Evolutionary conservation across 2,888 invertebrate species (phyloP), one percentile per base, ranked within the genome.

Genomic region (Sipha maydis): DNA sequence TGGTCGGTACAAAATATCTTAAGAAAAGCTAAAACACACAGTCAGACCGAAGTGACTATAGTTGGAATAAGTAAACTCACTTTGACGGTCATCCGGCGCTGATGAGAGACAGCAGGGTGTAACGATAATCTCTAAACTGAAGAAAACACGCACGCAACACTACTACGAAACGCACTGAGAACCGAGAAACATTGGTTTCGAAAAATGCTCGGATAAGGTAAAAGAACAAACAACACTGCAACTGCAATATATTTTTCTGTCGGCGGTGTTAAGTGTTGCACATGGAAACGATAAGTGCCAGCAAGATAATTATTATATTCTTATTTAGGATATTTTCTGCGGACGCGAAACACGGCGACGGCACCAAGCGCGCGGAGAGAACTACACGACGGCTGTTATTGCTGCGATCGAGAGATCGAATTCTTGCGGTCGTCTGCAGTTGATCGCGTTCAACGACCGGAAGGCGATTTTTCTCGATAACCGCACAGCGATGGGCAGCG

Each of bases 41-140:
- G 41, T 41, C 41, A 11, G 41, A 41, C 11, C 8, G 3, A 1
- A 8, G 41, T 41, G 11, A 11, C 41, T 41, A 8, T 8, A 41
- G 41, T 41, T 11, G 38, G 38, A 41, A 41, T 7, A 3, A 7
- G 38, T 41, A 41, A 41, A 41, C 82, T 82, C n/a, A 83, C 83
- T 83, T 71, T 67, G 71, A 83, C 25, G 82, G 71, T 48, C 71
- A 31, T 83, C 31, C 25, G 48, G 41, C 14, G 48, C 48, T 31
- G 21, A 9, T 21, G 61, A 21, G 25, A 19, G 61, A 61, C 61
- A 61, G 61, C 61, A 61, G 61, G 61, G 61, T 19, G 61, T 7
- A 9, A 21, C 7, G 21, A 25, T 19, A 21, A 61, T 61, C 61
- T 61, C 61, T 4, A 61, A 5, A 21, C 19, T 25, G 61, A 4